These are phyloP conservation scores for Typhlichthys subterraneus DNA, from an alignment of 2,797 vertebrate genomes.

Conservation along the genomic window DNA sequence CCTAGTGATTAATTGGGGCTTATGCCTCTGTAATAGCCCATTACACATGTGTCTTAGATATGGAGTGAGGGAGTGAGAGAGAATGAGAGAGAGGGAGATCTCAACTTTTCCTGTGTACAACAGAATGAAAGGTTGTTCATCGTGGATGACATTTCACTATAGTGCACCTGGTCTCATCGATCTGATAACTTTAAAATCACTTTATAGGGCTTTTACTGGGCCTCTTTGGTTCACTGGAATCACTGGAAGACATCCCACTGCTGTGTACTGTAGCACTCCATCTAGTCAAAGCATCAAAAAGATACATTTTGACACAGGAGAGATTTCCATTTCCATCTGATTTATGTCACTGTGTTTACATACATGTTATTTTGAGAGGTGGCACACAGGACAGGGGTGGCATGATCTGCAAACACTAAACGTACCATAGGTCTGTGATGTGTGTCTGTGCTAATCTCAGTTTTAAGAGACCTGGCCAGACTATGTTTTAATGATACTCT, in stretches of 20 bases:
- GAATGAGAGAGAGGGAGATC: not conserved
- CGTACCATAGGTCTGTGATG: not conserved
- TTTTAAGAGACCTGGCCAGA: no score
- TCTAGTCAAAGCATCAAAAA: slow-evolving; percentile 37
- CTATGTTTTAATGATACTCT: no score
- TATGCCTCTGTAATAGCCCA: slow-evolving; percentile 39
- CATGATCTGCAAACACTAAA: not conserved
- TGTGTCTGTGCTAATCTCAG: no score
- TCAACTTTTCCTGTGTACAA: no score
- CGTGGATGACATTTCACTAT: no score
- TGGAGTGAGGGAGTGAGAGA: not conserved
- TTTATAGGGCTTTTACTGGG: no score
- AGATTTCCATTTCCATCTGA: slow-evolving; percentile 32
- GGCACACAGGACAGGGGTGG: slow-evolving; percentile 28
- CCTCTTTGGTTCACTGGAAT: no score
- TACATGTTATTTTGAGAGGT: slow-evolving; percentile 33
- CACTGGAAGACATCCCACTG: not conserved
- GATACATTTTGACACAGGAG: slow-evolving; percentile 26
- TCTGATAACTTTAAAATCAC: no score
- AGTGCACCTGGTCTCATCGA: no score
- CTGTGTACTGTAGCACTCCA: slow-evolving; percentile 1
- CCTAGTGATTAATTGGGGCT: slow-evolving; percentile 47
- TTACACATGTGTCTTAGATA: slow-evolving; percentile 35
- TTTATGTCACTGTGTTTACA: slow-evolving; percentile 36
- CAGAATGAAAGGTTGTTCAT: no score